Percentiles rank a stretch among this genome's conserved stretches.
These are phyloP conservation scores for Nettapus auritus DNA, from an alignment of 2,113 vertebrate genomes.

Conservation along the genomic window DNA sequence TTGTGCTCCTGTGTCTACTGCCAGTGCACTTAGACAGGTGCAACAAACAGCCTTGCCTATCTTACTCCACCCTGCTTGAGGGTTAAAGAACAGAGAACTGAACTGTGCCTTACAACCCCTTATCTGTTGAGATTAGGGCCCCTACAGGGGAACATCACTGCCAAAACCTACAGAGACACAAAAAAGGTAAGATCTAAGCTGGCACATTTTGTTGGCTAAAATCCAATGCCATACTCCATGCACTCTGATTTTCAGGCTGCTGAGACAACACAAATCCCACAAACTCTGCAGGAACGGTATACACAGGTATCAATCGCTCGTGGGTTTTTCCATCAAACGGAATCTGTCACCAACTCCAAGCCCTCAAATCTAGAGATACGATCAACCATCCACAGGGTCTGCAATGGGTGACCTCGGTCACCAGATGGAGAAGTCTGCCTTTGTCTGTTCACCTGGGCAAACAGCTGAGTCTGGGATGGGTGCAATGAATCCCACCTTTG, in stretches of 20 bases:
- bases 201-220: not conserved
- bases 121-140: not conserved
- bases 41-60: not conserved
- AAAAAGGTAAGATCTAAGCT: not conserved
- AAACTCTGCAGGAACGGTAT: accelerated
- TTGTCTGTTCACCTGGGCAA: not conserved
- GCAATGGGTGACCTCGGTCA: not conserved
- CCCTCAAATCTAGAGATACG: not conserved
- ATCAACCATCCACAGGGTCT: not conserved
- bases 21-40: accelerated
- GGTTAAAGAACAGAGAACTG: conserved; percentile 27
- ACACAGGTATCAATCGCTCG: too few relatives aligned
- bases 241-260: not conserved
- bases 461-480: not conserved
- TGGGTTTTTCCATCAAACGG: not conserved
- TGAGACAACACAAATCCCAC: not conserved
- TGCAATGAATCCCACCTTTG: not conserved
- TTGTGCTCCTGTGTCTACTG: not conserved
- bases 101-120: not conserved
- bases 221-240: not conserved
- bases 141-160: not conserved
- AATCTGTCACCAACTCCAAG: not conserved
- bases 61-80: not conserved
- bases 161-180: conserved; percentile 2
- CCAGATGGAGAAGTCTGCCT: not conserved